Evolutionary conservation across 2,797 vertebrate species (phyloP), one percentile per base, ranked within the genome.

Genomic region (Enteromius treurensis): DNA sequence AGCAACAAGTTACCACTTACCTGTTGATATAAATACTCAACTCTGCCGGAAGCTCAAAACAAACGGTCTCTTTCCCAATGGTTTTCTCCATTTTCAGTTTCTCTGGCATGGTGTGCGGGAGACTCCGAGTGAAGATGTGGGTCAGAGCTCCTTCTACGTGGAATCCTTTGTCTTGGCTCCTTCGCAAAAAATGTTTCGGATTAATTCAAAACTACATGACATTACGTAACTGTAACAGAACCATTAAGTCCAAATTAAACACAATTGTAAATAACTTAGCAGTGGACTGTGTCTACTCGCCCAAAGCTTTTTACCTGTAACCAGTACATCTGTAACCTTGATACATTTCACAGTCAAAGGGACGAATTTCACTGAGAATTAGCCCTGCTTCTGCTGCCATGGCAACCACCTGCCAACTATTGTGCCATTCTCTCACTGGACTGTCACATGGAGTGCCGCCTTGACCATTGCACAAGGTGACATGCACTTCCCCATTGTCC

Each of bases 141-240:
- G 95, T 95, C 91, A 98, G 89, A 83, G 96, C 96, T 67, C 95
- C 96, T 87, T 96, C 95, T 11, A 96, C 80, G 67, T 93, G 92
- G 90, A 99, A 99, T 19, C 96, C 92, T 89, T 98, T 99, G 92
- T 98, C 96, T 91, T 98, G 97, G 90, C 97, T 99, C 95, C 98
- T 99, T 23, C 60, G 9, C 2, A 83, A 34, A 40, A 68, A 17
- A 37, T 55, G 32, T 1, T 2, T n/a, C 60, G n/a, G 55, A 60
- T 60, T 1, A 2, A 77, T 60, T 37, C 34, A 55, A 55, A 55
- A 64, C 4, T 80, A 17, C 32, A 80, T 17, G 51, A 62, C 70
- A 75, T 14, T 26, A 15, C n/a, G 64, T 19, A 47, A 4, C 15
- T 17, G 32, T 51, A 58, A 26, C 19, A 34, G 3, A 10, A 45